phyloP scores from a whole-genome alignment of 2,797 vertebrate species.

The Tragelaphus eurycerus region DNA sequence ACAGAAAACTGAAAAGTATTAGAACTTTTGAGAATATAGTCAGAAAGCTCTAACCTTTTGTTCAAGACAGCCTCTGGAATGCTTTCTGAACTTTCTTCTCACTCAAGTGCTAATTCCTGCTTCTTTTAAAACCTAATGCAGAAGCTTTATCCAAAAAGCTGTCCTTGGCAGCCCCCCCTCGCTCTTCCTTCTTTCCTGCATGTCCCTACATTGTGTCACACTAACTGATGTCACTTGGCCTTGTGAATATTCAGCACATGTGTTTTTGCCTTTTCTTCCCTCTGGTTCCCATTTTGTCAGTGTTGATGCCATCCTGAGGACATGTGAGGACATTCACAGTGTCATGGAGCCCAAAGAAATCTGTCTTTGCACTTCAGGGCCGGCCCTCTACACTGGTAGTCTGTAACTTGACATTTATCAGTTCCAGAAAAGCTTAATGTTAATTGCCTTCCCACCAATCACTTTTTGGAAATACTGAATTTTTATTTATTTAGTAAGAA shows the following conservation, averaged over 20 bases:
- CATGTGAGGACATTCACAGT: neutral
- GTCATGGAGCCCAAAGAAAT: neutral
- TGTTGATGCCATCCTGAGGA: neutral
- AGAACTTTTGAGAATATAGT: slow-evolving; percentile 69
- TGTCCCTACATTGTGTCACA: neutral
- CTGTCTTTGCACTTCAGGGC: neutral
- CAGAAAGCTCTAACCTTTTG: neutral
- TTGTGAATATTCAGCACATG: fast-evolving
- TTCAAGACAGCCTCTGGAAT: slow-evolving; percentile 15
- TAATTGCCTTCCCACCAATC: neutral
- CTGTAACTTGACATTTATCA: neutral
- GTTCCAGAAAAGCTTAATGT: neutral
- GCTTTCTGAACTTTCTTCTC: slow-evolving; percentile 51
- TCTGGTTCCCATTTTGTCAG: neutral
- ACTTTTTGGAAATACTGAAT: neutral
- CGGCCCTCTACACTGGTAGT: neutral
- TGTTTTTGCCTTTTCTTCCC: neutral
- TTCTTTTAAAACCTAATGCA: slow-evolving; percentile 18
- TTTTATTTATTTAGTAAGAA: slow-evolving; percentile 20
- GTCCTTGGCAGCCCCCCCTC: neutral
- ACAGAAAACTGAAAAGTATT: slow-evolving; percentile 83
- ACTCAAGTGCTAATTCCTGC: neutral
- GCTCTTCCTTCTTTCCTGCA: neutral
- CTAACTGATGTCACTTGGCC: neutral
- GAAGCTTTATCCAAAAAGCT: neutral